phyloP scores from a whole-genome alignment of 1,140 invertebrate species.

The Goniozus legneri region DNA sequence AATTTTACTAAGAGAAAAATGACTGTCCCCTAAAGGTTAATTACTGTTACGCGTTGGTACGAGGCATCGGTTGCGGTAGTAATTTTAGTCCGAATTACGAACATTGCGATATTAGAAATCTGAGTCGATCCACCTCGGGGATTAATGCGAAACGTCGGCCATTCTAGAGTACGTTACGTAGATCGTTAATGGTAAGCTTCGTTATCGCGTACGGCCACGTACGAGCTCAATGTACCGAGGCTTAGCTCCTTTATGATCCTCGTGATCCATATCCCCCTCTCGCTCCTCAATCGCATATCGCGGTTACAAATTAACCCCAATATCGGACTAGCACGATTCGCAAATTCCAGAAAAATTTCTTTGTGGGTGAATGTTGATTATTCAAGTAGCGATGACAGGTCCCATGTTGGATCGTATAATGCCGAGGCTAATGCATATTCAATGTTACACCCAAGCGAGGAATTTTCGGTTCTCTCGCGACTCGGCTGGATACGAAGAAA shows the following conservation, averaged over 20 bases:
- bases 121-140: no score
- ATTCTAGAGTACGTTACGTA: no score
- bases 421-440: constrained; percentile 48
- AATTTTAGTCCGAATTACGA: no score
- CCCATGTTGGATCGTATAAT: constrained; percentile 30
- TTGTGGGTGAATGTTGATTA: constrained; percentile 40
- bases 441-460: constrained; percentile 38
- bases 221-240: constrained; percentile 21
- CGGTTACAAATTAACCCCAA: constrained; percentile 1
- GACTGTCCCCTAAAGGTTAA: no score
- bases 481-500: no score
- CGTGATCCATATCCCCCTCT: no score
- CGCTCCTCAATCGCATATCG: constrained; percentile 5
- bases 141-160: no score
- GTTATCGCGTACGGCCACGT: constrained; percentile 35
- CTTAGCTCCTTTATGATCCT: constrained; percentile 27
- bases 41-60: no score
- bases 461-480: constrained; percentile 29
- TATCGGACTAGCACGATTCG: not conserved
- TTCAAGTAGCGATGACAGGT: constrained; percentile 43
- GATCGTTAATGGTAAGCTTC: constrained; percentile 30
- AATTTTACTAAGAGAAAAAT: no score
- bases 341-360: constrained; percentile 13
- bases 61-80: no score
- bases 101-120: no score